phyloP scores from a whole-genome alignment of 2,888 invertebrate genomes.

The Fragum sueziense region DNA sequence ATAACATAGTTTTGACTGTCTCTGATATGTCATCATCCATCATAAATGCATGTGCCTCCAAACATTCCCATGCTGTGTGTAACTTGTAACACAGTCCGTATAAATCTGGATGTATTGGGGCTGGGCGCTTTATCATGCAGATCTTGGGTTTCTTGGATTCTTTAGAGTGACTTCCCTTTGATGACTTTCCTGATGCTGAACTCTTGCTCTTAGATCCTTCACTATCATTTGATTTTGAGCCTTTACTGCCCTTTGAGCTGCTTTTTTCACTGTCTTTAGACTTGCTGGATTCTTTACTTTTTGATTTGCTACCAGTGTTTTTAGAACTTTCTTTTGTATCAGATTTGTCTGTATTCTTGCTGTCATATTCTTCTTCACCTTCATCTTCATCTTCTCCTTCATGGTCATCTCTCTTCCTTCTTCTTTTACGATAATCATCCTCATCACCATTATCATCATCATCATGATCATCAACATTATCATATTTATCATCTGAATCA shows the following conservation, averaged over 20 bases:
- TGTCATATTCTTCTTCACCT: neutral
- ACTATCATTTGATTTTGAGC: neutral
- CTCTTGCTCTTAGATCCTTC: neutral
- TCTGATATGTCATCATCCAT: conserved; percentile 19
- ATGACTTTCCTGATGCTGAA: neutral
- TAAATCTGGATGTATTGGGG: conserved; percentile 33
- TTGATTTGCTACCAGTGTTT: neutral
- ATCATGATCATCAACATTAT: conserved; percentile 12
- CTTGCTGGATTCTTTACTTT: no score
- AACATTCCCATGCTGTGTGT: conserved; percentile 29
- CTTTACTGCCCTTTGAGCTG: neutral
- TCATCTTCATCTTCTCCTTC: neutral
- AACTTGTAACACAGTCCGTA: conserved; percentile 31
- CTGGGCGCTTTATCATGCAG: neutral
- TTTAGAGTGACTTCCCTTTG: neutral
- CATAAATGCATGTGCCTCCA: conserved; percentile 22
- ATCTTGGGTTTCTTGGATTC: neutral
- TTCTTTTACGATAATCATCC: neutral
- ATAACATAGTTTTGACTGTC: conserved; percentile 15
- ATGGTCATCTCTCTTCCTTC: neutral
- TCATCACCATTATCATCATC: neutral
- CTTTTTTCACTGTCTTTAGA: no score
- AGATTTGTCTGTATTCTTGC: neutral
- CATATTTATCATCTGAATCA: neutral
- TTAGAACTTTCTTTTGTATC: neutral